Evolutionary conservation across 2,888 invertebrate species (phyloP).

Genomic region (Tachina fera): DNA sequence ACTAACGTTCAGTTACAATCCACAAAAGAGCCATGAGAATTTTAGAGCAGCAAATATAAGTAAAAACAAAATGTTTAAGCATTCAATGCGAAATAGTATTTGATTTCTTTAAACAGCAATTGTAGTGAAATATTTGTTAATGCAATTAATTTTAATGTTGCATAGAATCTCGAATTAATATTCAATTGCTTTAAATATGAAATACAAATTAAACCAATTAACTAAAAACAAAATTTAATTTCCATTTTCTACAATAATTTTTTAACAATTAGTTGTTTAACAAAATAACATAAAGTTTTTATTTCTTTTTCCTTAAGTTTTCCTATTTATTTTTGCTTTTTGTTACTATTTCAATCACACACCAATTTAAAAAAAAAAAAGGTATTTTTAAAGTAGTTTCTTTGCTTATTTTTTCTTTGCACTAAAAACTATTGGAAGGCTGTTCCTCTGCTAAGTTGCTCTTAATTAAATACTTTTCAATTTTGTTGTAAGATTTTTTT

Average conservation of each 20-base stretch:
- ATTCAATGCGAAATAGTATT: too few relatives aligned
- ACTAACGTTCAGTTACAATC: too few relatives aligned
- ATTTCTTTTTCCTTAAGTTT: not conserved
- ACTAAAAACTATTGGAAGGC: slow-evolving; percentile 70
- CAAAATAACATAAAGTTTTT: not conserved
- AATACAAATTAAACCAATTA: not conserved
- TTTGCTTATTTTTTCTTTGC: slow-evolving; percentile 10
- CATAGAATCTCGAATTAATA: not conserved
- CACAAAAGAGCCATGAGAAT: too few relatives aligned
- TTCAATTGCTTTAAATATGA: not conserved
- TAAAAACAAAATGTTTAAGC: too few relatives aligned
- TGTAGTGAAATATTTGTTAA: not conserved
- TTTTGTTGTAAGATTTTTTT: slow-evolving; percentile 26
- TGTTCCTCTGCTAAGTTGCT: slow-evolving; percentile 54
- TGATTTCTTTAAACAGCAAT: not conserved
- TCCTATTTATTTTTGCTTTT: slow-evolving; percentile 18
- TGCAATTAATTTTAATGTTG: too few relatives aligned
- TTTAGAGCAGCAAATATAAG: too few relatives aligned
- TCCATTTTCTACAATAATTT: not conserved
- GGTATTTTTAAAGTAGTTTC: slow-evolving; percentile 25
- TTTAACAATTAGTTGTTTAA: not conserved
- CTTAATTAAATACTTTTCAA: slow-evolving; percentile 19
- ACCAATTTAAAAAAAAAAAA: slow-evolving; percentile 43
- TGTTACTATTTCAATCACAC: slow-evolving; percentile 34
- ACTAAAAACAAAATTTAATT: not conserved